Evolutionary conservation across 1,140 invertebrate genomes (phyloP), one percentile per base, ranked within the genome.

Genomic region (Calliopsis andreniformis): DNA sequence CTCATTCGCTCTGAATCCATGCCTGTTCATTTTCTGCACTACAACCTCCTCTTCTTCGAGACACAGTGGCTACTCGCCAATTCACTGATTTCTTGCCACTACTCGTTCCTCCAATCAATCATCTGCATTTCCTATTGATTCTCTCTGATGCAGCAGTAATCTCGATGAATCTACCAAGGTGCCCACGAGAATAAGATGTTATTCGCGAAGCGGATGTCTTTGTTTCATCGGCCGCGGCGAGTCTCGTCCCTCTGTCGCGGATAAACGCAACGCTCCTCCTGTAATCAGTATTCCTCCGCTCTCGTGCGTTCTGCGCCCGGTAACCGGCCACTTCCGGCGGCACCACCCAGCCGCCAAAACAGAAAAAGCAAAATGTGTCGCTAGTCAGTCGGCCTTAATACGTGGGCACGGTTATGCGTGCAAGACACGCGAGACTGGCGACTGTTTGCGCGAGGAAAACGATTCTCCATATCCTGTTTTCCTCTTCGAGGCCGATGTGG

Each of bases 321-420:
- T 73, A 73, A 78, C 61, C 68, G 56, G 69, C 45, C 47, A 73
- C 76, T 80, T 80, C 76, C 79, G 79, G 75, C 23, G 56, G 47
- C 35, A 72, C 55, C 62, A 75, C 45, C 61, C 53, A 58, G 20
- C 23, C 68, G 39, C 43, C 23, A 43, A 63, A 78, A 63, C 47
- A 78, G 45, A 72, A 77, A 71, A 64, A 69, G 30, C 20, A 18
- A 49, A 28, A 30, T 32, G 18, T 63, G 59, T 56, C 45, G 20
- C 49, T 42, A 16, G 12, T 1, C 23, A 6, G 28, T 0, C 28
- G 45, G 16, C 25, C 35, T 63, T 72, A 72, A 72, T 56, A 63
- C 71, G 55, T 14, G 61, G 43, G 20, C 73, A 30, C 43, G 56
- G 45, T 39, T 76, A 58, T 49, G 55, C 10, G 4, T 4, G 30